phyloP scores from a whole-genome alignment of 2,888 invertebrate species.

The Mystacides longicornis region DNA sequence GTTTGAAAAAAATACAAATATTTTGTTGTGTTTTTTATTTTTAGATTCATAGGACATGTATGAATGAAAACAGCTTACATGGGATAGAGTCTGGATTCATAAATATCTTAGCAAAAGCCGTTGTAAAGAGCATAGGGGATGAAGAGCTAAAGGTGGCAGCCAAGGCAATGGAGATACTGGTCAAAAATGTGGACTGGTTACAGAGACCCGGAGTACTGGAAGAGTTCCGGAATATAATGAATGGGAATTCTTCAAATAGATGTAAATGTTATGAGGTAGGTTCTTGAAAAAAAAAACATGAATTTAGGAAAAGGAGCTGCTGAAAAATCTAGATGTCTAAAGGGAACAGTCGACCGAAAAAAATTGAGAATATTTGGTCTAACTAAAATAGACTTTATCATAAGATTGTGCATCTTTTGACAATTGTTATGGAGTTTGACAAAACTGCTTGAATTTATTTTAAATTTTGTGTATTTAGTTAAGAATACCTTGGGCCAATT shows the following conservation, averaged over 20 bases:
- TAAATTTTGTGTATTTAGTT: too few relatives aligned
- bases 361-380: too few relatives aligned
- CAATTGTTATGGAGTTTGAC: too few relatives aligned
- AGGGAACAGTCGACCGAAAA: too few relatives aligned
- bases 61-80: neutral
- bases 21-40: constrained; percentile 11
- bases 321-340: too few relatives aligned
- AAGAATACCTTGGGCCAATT: too few relatives aligned
- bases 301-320: too few relatives aligned
- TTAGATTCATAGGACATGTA: constrained; percentile 14
- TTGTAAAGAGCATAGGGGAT: constrained; percentile 53
- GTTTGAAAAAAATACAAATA: too few relatives aligned
- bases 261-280: constrained; percentile 64
- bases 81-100: neutral
- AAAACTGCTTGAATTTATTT: too few relatives aligned
- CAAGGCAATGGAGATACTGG: constrained; percentile 51
- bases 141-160: constrained; percentile 53
- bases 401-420: too few relatives aligned
- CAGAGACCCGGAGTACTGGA: constrained; percentile 49
- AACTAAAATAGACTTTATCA: too few relatives aligned
- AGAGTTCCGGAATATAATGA: constrained; percentile 50
- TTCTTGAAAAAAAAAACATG: too few relatives aligned
- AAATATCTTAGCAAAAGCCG: constrained; percentile 42
- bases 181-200: constrained; percentile 37
- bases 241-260: constrained; percentile 50